These are phyloP conservation scores for Choristoneura rosaceana DNA, from an alignment of 2,888 invertebrate species.

Conservation along the genomic window DNA sequence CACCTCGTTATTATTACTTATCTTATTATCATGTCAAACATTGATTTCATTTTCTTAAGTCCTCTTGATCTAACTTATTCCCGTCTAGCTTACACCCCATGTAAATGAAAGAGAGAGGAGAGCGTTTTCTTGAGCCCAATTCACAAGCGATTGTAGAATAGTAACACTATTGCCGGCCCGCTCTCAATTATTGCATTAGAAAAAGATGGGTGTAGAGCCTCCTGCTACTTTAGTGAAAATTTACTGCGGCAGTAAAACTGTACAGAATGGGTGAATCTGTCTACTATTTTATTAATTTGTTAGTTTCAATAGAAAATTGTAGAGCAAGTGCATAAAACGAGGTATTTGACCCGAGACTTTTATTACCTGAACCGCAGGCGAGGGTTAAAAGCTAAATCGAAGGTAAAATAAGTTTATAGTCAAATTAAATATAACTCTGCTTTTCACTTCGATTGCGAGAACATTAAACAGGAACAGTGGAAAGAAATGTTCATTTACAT, in stretches of 20 bases:
- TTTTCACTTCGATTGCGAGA: too few relatives aligned
- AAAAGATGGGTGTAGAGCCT: neutral
- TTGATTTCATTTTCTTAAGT: neutral
- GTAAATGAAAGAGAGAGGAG: neutral
- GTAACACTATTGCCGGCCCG: neutral
- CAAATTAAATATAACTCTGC: too few relatives aligned
- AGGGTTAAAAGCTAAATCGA: too few relatives aligned
- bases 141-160: neutral
- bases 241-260: slow-evolving; percentile 7
- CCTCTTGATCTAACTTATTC: neutral
- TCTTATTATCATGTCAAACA: neutral
- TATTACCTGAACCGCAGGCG: too few relatives aligned
- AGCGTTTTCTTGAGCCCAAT: neutral
- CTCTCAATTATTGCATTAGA: neutral
- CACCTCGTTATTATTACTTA: neutral
- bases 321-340: too few relatives aligned
- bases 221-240: neutral
- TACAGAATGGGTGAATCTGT: neutral
- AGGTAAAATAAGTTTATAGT: too few relatives aligned
- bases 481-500: too few relatives aligned
- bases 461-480: too few relatives aligned
- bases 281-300: slow-evolving; percentile 2
- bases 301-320: neutral
- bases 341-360: too few relatives aligned
- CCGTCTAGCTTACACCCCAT: neutral